Evolutionary conservation across 1,140 invertebrate species (phyloP).

Genomic region (Samia ricini): DNA sequence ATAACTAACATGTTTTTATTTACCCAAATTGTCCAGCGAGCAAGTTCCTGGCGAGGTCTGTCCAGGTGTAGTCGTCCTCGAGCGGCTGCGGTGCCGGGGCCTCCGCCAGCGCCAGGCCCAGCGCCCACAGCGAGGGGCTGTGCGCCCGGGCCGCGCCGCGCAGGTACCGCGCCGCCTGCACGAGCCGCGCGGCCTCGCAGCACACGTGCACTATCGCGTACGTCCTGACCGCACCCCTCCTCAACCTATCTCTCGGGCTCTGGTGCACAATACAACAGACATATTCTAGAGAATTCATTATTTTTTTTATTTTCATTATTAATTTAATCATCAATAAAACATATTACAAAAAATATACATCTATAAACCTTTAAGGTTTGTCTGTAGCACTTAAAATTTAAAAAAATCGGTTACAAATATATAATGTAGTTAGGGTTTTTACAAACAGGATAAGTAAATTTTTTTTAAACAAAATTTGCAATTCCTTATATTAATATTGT

Average conservation of each 20-base stretch:
- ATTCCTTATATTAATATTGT: no score
- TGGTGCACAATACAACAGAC: slow-evolving; percentile 17
- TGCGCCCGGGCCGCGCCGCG: slow-evolving; percentile 23
- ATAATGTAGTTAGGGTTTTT: no score
- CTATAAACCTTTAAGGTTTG: no score
- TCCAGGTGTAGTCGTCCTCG: slow-evolving; percentile 38
- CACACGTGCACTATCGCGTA: slow-evolving; percentile 38
- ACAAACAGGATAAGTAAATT: no score
- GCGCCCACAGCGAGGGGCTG: slow-evolving; percentile 27
- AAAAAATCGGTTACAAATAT: no score
- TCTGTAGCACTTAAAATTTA: no score
- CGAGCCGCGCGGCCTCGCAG: slow-evolving; percentile 20
- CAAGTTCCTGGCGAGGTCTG: slow-evolving; percentile 33
- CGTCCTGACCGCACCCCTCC: slow-evolving; percentile 42
- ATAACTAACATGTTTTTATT: no score
- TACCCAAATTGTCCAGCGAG: slow-evolving; percentile 44
- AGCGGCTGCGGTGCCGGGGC: slow-evolving; percentile 35
- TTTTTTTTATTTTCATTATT: no score
- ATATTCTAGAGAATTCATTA: no score
- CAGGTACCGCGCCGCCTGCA: slow-evolving; percentile 40
- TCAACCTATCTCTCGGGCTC: slow-evolving; percentile 29
- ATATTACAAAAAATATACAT: no score
- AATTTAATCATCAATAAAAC: no score
- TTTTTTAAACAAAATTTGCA: no score
- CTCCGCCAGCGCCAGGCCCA: slow-evolving; percentile 42